Evolutionary conservation across 2,888 invertebrate genomes (phyloP).

Genomic region (Pantelozetes paolii): DNA sequence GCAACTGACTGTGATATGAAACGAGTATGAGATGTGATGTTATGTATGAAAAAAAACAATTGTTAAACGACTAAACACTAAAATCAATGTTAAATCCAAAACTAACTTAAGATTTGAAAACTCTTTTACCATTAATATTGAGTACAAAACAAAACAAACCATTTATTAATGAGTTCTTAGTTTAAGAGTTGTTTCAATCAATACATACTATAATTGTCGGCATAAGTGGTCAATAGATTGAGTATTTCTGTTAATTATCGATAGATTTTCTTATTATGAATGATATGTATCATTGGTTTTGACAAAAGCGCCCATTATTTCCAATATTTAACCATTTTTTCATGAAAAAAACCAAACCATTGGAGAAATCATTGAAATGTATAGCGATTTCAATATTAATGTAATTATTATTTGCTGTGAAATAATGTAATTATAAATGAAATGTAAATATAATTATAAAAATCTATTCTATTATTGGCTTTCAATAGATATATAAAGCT

Average conservation of each 20-base stretch:
- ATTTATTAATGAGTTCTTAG: too few relatives aligned
- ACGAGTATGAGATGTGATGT: conserved; percentile 9
- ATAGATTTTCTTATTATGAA: too few relatives aligned
- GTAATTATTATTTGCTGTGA: conserved; percentile 34
- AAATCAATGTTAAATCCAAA: neutral
- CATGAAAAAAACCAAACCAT: neutral
- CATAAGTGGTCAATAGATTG: too few relatives aligned
- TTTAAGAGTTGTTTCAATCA: too few relatives aligned
- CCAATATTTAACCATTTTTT: too few relatives aligned
- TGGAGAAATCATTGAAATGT: neutral
- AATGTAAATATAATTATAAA: conserved; percentile 20
- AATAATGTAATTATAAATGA: conserved; percentile 34
- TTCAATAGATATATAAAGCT: neutral
- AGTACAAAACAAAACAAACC: neutral
- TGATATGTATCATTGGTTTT: too few relatives aligned
- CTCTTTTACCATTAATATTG: neutral
- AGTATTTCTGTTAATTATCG: too few relatives aligned
- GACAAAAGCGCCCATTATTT: too few relatives aligned
- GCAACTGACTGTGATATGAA: conserved; percentile 34
- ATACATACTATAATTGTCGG: too few relatives aligned
- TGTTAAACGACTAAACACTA: neutral
- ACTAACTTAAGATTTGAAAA: neutral
- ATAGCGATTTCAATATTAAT: conserved; percentile 11
- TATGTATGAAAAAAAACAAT: too few relatives aligned
- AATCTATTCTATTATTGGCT: neutral